phyloP scores from a whole-genome alignment of 2,113 vertebrate genomes.

The Fulmarus glacialis region DNA sequence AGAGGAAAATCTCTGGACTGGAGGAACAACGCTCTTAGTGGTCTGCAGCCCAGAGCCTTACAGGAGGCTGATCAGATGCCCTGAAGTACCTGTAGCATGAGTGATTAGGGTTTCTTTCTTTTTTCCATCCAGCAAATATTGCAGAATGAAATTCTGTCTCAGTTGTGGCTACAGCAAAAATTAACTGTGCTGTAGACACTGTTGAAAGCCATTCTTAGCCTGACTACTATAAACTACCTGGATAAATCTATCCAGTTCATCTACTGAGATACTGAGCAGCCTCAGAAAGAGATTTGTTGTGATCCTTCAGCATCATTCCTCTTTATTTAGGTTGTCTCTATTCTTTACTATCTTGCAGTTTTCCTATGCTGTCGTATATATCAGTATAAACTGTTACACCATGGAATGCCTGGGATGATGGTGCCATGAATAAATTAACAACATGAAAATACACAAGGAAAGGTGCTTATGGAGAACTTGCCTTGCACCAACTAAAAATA shows the following conservation, averaged over 20 bases:
- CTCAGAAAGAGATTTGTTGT: background rate
- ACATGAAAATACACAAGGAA: background rate
- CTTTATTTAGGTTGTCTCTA: background rate
- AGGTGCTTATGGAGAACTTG: background rate
- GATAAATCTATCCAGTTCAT: background rate
- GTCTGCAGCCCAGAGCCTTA: background rate
- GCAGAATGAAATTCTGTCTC: background rate
- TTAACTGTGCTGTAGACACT: background rate
- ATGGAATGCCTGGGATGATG: conserved; percentile 1
- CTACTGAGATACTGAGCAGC: background rate
- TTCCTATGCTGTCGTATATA: background rate
- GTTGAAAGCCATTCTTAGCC: background rate
- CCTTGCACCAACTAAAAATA: background rate
- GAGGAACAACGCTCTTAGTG: background rate
- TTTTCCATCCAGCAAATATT: background rate
- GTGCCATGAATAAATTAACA: conserved; percentile 52
- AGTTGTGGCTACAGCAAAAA: background rate
- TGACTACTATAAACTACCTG: background rate
- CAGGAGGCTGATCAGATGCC: background rate
- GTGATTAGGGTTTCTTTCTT: background rate
- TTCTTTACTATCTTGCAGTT: conserved; percentile 28
- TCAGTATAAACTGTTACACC: conserved; percentile 23
- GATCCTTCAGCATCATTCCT: background rate
- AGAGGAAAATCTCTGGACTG: background rate
- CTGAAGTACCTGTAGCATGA: background rate